Evolutionary conservation across 2,113 vertebrate genomes (phyloP).

Genomic region (Scortum barcoo): DNA sequence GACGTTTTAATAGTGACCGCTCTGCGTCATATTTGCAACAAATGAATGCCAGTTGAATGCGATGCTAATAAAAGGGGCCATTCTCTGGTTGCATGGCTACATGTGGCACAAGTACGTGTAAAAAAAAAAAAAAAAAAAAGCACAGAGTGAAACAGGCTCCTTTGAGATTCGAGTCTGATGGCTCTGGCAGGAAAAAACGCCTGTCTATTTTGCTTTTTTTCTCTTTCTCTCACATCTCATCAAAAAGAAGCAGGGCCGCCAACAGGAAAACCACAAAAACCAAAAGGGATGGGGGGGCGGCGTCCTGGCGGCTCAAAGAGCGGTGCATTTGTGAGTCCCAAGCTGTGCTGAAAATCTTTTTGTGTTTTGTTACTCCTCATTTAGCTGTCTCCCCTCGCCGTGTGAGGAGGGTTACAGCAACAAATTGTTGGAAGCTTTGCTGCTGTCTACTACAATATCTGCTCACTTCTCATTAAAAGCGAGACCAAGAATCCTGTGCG

Average conservation of each 20-base stretch:
- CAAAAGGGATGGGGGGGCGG: not conserved
- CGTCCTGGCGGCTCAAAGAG: slow-evolving; percentile 27
- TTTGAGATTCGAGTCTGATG: slow-evolving; percentile 29
- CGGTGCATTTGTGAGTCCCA: not conserved
- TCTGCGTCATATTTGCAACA: slow-evolving; percentile 57
- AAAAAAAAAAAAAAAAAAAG: too few relatives aligned
- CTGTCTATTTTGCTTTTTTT: not conserved
- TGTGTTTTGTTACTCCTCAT: slow-evolving; percentile 18
- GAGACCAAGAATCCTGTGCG: not conserved
- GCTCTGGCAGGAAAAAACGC: slow-evolving; percentile 24
- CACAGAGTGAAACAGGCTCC: slow-evolving; percentile 27
- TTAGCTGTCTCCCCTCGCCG: not conserved
- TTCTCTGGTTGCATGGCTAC: slow-evolving; percentile 8
- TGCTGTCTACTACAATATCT: not conserved
- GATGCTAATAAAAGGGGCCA: slow-evolving; percentile 38
- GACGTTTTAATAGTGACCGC: slow-evolving; percentile 61
- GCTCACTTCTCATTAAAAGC: slow-evolving; percentile 23
- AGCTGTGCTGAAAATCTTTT: slow-evolving; percentile 19
- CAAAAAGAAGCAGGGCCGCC: slow-evolving; percentile 4
- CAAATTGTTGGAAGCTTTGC: slow-evolving; percentile 7
- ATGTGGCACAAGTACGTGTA: not conserved
- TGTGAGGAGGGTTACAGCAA: slow-evolving; percentile 9
- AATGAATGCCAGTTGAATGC: slow-evolving; percentile 49
- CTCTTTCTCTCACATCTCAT: slow-evolving; percentile 5
- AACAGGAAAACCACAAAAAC: slow-evolving; percentile 8